Evolutionary conservation across 2,113 vertebrate species (phyloP), one percentile per base, ranked within the genome.

Genomic region (Alosa alosa): DNA sequence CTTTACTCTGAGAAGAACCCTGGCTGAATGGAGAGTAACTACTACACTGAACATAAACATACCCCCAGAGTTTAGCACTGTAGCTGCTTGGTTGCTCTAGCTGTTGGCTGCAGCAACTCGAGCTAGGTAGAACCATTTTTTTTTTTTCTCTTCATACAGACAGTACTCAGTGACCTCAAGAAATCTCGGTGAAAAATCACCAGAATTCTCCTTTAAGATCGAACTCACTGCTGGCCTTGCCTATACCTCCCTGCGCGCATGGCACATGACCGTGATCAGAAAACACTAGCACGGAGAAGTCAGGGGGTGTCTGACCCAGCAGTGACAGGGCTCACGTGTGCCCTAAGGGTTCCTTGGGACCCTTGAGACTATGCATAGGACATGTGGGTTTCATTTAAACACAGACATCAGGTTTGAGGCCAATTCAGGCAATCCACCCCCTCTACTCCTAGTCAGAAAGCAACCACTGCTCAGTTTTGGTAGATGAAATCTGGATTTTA

Each of bases 351-450:
- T 36, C 72, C 31, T 36, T 10, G 11, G 72, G 72, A 41, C 72
- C 72, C 31, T 18, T 10, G 6, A 31, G 72, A 78, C 72, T 36
- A 78, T 36, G 39, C 72, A 78, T 1, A 78, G 11, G 11, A 86
- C 94, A 94, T 92, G 90, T 94, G 93, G 93, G 85, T 93, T 91
- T 91, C 85, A 94, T 94, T 92, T 93, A 75, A 91, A 88, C 86
- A 82, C 83, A 81, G 86, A 41, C 90, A 86, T 91, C 90, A 89
- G 89, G 88, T 86, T 84, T 84, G 82, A 89, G 88, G 86, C 86
- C 6, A 68, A 83, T 87, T 60, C 60, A 50, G 20, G 17, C 46
- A 2, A 60, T 64, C 83, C 18, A 60, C 6, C 31, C 57, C 20
- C 20, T 64, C 17, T 52, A 45, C 72, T 17, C 15, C 13, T 4